Evolutionary conservation across 2,888 invertebrate species (phyloP), one percentile per base, ranked within the genome.

Genomic region (Nowickia ferox): DNA sequence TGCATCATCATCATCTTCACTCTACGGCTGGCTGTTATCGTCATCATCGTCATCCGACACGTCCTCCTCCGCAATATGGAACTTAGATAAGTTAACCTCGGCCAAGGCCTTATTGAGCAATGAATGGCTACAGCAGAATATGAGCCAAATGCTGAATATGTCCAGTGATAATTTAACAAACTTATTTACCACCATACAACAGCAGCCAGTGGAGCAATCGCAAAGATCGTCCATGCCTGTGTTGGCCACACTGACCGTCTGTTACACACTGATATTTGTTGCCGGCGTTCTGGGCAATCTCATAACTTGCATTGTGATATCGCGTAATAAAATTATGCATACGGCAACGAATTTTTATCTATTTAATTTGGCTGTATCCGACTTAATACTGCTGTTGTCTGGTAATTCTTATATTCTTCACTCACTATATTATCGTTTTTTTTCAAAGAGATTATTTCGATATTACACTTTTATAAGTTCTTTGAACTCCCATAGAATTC

Each of bases 331-430:
- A 89, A 96, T 95, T 89, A 96, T 98, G 96, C 97, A 97, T 89
- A 96, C 96, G 38, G 96, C 96, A 2, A 96, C 96, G 8, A 96
- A 96, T 90, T 96, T 95, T 91, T 98, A 97, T 91, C 93, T 97
- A 84, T 97, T 97, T 93, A 97, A 96, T 92, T 93, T 97, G 91
- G 97, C 97, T 0, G 94, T 97, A 79, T 97, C 97, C 44, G 97
- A 98, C 93, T 93, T 97, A 55, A 93, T 97, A 46, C 93, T 97
- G 48, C 93, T 97, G 40, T 92, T 96, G 10, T 95, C 96, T 86
- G 97, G 97, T 75, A 94, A 91, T 90, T 89, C 0, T 44, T 10
- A 48, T 46, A 38, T 6, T 44, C n/a, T n/a, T n/a, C n/a, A n/a
- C n/a, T n/a, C n/a, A n/a, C n/a, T n/a, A n/a, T n/a, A n/a, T n/a